These are phyloP conservation scores for Ceriagrion tenellum DNA, from an alignment of 2,888 invertebrate species.

Conservation along the genomic window DNA sequence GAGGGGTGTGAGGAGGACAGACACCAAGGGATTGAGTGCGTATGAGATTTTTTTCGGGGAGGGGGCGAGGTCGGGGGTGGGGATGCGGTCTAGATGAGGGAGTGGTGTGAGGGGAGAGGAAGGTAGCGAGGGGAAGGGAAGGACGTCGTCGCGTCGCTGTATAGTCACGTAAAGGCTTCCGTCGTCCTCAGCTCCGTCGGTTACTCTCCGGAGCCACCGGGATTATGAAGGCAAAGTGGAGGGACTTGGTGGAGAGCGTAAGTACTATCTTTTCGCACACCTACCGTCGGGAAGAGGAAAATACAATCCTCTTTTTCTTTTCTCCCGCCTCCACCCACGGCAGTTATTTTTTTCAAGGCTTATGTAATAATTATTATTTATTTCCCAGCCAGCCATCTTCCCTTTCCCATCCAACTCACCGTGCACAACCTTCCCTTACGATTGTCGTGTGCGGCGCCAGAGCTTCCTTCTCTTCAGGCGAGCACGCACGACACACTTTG, in stretches of 20 bases:
- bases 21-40: not conserved
- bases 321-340: not conserved
- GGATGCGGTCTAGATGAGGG: not conserved
- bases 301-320: not conserved
- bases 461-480: not conserved
- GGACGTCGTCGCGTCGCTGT: not conserved
- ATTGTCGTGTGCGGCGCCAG: not conserved
- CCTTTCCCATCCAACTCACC: too few relatives aligned
- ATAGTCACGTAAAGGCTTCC: constrained; percentile 17
- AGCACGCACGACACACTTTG: not conserved
- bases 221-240: constrained; percentile 8
- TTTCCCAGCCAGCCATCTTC: not conserved
- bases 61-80: not conserved
- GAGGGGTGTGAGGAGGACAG: not conserved
- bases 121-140: not conserved
- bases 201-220: not conserved
- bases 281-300: not conserved
- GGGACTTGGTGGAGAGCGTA: not conserved
- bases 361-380: not conserved
- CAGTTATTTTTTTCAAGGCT: not conserved
- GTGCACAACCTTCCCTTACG: not conserved
- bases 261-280: not conserved
- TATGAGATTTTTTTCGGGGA: not conserved
- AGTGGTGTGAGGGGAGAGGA: not conserved
- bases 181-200: not conserved